Base-by-base conservation (phyloP, 2,113 vertebrate species). In the Chaenogobius annularis region DNA sequence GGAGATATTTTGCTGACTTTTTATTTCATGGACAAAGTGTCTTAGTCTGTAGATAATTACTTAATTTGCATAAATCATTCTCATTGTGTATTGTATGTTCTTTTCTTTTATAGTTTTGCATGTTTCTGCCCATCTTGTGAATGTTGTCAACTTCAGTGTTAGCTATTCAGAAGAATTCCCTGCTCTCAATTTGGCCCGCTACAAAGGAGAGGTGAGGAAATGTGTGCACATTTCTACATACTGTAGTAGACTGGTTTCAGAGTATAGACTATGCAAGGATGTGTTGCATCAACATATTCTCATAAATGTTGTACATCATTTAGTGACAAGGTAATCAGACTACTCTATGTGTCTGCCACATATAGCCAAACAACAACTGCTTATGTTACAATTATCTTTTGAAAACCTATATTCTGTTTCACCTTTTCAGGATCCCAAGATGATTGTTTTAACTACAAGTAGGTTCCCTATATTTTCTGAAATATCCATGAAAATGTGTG, bases 91-190 rank as follows among this genome's bases (percentile, higher is more conserved):
- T 31, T 61, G 26, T 19, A 35, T 67, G 23, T 65, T 8, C 47
- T 75, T 83, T 1, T 7, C 13, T 79, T 35, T 73, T 78, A 4
- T 62, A 99, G 98, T 94, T 23, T 81, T 98, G n/a, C 98, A 99
- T 13, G 97, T 99, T 80, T 94, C 94, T 62, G 97, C 98, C 80
- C 98, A 99, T 76, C 87, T 99, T 87, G 91, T 95, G 63, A 99
- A 99, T 0, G 91, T 93, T 1, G 83, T 95, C 77, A 97, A 94
- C 85, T 99, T 99, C 91, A 98, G 97, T 35, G 86, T 86, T 61
- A 92, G 94, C 78, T 98, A 96, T 91, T 95, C 74, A 0, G 94
- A 96, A 35, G 94, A 98, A 17, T 98, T 97, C 46, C 83, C 94
- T 12, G 89, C 93, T 61, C 88, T 99, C 69, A 99, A 99, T 72